phyloP scores from a whole-genome alignment of 2,797 vertebrate species.

The Phoxinus dragarum region DNA sequence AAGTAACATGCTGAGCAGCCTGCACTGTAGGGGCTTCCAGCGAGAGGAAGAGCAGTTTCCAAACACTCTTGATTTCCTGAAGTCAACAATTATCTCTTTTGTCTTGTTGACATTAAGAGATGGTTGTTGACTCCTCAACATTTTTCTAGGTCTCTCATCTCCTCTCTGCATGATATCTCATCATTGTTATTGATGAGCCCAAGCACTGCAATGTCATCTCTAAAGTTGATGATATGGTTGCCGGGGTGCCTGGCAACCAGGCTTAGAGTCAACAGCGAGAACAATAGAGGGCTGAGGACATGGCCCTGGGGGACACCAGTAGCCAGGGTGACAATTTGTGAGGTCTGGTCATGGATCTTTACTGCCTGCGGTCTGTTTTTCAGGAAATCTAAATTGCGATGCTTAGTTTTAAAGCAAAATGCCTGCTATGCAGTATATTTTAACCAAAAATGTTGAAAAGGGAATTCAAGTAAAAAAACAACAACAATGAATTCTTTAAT shows the following conservation, averaged over 20 bases:
- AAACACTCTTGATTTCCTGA: constrained; percentile 47
- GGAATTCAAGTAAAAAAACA: not conserved
- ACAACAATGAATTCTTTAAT: not conserved
- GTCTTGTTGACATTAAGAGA: constrained; percentile 50
- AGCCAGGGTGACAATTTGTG: constrained; percentile 16
- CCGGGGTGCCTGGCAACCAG: constrained; percentile 37
- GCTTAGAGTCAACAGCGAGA: constrained; percentile 7
- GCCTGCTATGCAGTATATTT: not conserved
- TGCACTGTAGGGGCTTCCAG: constrained; percentile 35
- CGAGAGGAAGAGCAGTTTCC: constrained; percentile 39
- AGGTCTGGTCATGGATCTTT: constrained; percentile 4
- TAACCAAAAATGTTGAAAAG: not conserved
- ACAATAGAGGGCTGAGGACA: constrained; percentile 23
- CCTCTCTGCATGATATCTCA: constrained; percentile 45
- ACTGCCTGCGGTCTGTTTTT: constrained; percentile 5
- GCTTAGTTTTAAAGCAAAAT: not conserved
- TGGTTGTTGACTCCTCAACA: constrained; percentile 42
- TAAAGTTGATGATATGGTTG: constrained; percentile 46
- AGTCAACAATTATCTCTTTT: constrained; percentile 53
- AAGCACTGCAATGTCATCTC: constrained; percentile 31
- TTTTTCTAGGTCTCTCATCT: constrained; percentile 36
- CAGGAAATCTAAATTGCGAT: not conserved
- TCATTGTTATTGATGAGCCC: constrained; percentile 42
- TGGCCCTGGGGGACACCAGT: constrained; percentile 1
- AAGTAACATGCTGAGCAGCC: constrained; percentile 41